Conservation (phyloP, 2,888 invertebrate genomes). For the Tromatobia lineatoria region DNA sequence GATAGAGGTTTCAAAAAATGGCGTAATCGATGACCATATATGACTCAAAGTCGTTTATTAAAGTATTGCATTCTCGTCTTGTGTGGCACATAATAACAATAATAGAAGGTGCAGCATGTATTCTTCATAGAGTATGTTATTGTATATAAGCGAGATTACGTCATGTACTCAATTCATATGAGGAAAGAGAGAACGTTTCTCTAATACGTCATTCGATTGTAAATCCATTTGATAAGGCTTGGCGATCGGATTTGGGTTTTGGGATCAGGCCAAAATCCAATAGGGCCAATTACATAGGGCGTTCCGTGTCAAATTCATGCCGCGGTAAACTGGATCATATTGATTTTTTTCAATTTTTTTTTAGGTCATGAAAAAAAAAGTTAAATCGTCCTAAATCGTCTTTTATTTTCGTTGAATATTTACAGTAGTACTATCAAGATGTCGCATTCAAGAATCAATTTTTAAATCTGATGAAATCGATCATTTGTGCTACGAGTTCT, state of each 20-base stretch:
- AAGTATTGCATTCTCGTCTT: constrained; percentile 28
- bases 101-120: constrained; percentile 42
- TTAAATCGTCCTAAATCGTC: background rate
- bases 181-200: constrained; percentile 22
- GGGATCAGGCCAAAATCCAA: background rate
- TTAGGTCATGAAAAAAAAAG: background rate
- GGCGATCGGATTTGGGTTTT: background rate
- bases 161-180: constrained; percentile 29
- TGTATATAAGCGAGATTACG: constrained; percentile 25
- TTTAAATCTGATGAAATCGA: background rate
- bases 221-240: constrained; percentile 4
- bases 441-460: no score
- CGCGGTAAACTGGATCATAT: background rate
- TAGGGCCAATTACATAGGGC: background rate
- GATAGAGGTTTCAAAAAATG: constrained; percentile 30
- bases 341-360: background rate
- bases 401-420: background rate
- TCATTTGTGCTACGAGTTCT: no score
- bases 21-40: constrained; percentile 7
- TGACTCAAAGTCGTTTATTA: constrained; percentile 22
- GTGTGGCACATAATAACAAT: constrained; percentile 30
- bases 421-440: no score
- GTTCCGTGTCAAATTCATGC: background rate
- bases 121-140: constrained; percentile 14
- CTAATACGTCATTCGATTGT: constrained; percentile 15